phyloP scores from a whole-genome alignment of 2,888 invertebrate species.

The Aspidiotus destructor region DNA sequence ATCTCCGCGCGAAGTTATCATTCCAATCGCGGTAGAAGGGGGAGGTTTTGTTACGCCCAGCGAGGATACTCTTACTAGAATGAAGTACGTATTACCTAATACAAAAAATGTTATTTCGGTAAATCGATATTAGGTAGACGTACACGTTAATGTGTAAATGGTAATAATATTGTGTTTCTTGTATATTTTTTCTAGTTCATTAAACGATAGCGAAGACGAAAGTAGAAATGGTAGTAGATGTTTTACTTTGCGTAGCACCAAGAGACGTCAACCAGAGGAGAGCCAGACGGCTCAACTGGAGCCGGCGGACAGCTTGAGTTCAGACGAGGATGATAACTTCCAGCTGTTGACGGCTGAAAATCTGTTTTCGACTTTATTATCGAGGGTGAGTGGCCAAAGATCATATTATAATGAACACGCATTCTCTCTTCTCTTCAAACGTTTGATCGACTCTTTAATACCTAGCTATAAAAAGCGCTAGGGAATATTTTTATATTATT shows the following conservation, averaged over 20 bases:
- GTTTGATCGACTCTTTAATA: too few species aligned
- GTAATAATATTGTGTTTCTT: slow-evolving; percentile 6
- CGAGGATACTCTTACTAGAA: slow-evolving; percentile 53
- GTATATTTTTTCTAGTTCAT: slow-evolving; percentile 36
- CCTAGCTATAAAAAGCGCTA: too few species aligned
- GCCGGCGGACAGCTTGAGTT: slow-evolving; percentile 76
- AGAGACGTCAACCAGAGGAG: slow-evolving; percentile 46
- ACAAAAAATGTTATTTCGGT: not conserved
- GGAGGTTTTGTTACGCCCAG: slow-evolving; percentile 73
- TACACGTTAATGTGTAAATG: too few species aligned
- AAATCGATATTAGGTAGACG: not conserved
- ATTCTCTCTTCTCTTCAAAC: not conserved
- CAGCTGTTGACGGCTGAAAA: slow-evolving; percentile 85
- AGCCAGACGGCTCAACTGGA: slow-evolving; percentile 48
- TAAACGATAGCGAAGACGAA: slow-evolving; percentile 40
- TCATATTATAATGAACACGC: not conserved
- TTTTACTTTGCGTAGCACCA: slow-evolving; percentile 52
- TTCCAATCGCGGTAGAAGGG: slow-evolving; percentile 86
- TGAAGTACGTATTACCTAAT: slow-evolving; percentile 35
- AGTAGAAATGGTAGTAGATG: slow-evolving; percentile 44
- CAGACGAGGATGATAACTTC: slow-evolving; percentile 82
- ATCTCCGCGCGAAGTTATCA: slow-evolving; percentile 81
- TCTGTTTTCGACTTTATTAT: slow-evolving; percentile 74
- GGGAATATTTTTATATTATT: too few species aligned
- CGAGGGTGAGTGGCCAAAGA: slow-evolving; percentile 51